phyloP scores from a whole-genome alignment of 1,140 invertebrate genomes.

The Pentalonia nigronervosa region DNA sequence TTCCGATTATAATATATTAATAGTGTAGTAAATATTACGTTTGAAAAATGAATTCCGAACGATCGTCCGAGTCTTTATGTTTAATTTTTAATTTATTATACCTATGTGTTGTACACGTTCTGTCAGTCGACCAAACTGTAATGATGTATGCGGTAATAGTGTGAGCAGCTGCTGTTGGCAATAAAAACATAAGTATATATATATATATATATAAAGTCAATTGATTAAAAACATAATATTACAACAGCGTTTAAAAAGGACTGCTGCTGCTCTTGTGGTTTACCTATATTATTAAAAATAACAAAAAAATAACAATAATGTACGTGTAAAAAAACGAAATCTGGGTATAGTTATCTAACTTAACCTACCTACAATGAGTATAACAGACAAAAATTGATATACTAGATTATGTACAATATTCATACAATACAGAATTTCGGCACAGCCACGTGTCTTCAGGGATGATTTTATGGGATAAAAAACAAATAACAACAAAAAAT shows the following conservation, averaged over 20 bases:
- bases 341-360: background rate
- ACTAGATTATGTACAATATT: background rate
- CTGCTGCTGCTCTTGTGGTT: background rate
- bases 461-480: slow-evolving; percentile 11
- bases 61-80: background rate
- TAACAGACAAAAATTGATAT: background rate
- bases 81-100: background rate
- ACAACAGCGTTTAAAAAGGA: background rate
- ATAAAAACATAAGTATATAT: background rate
- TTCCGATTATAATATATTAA: background rate
- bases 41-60: background rate
- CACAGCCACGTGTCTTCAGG: background rate
- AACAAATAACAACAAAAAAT: slow-evolving; percentile 3
- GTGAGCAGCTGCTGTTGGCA: background rate
- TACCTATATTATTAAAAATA: background rate
- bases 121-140: background rate
- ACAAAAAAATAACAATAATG: background rate
- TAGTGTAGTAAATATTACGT: background rate
- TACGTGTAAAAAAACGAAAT: background rate
- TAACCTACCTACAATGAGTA: background rate
- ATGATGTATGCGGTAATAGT: background rate
- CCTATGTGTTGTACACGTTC: background rate
- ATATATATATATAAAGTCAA: background rate
- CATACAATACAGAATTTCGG: background rate
- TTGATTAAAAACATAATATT: background rate